These are phyloP conservation scores for Bryconaethiops microstoma DNA, from an alignment of 2,797 vertebrate species.

Conservation along the genomic window DNA sequence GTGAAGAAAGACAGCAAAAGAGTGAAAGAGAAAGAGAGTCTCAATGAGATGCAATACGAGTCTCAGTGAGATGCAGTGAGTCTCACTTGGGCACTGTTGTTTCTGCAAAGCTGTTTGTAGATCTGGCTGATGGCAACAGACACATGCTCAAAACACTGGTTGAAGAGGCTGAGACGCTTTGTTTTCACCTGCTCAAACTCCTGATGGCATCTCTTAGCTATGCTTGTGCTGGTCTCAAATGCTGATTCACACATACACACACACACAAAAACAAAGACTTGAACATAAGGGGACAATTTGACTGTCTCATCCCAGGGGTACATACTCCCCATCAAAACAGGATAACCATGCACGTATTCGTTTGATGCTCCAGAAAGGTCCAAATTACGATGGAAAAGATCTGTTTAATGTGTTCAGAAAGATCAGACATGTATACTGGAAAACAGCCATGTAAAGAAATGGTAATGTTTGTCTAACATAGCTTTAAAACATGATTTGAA, in stretches of 20 bases:
- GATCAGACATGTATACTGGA: neutral
- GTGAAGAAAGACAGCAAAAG: neutral
- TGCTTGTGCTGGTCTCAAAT: conserved; percentile 85
- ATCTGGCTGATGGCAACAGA: conserved; percentile 86
- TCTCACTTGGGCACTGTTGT: conserved; percentile 89
- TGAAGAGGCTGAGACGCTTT: conserved; percentile 83
- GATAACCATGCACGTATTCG: neutral
- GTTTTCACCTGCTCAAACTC: conserved; percentile 90
- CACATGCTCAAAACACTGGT: conserved; percentile 88
- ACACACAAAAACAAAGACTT: neutral
- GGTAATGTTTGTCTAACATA: no score
- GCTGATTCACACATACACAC: conserved; percentile 69
- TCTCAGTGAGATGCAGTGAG: neutral
- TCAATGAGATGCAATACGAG: neutral
- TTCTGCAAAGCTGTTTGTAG: conserved; percentile 93
- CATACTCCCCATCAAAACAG: neutral
- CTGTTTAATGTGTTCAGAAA: neutral
- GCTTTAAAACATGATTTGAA: no score
- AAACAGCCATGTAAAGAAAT: no score
- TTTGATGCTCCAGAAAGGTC: neutral
- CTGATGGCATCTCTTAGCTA: conserved; percentile 77
- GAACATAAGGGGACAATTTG: neutral
- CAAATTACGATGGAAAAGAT: neutral
- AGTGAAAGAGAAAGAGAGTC: neutral
- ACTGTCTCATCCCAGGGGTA: no score